These are phyloP conservation scores for Diaperis boleti DNA, from an alignment of 2,888 invertebrate species.

Conservation along the genomic window DNA sequence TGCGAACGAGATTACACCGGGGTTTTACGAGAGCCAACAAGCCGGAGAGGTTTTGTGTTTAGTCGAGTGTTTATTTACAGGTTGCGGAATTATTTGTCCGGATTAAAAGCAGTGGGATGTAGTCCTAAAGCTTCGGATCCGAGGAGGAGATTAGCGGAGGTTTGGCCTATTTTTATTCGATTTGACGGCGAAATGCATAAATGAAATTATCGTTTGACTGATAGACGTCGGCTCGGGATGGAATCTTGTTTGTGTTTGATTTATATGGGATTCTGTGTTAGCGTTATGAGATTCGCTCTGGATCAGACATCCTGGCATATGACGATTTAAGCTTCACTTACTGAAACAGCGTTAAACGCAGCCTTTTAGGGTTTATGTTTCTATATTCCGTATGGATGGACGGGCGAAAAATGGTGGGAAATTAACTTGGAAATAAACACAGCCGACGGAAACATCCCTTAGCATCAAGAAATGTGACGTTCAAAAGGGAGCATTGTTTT, in stretches of 20 bases:
- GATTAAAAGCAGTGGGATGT: slow-evolving; percentile 12
- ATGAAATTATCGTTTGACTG: slow-evolving; percentile 41
- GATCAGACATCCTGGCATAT: slow-evolving; percentile 3
- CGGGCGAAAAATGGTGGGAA: neutral
- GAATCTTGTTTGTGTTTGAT: slow-evolving; percentile 40
- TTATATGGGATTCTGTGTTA: slow-evolving; percentile 32
- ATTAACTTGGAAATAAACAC: slow-evolving; percentile 2
- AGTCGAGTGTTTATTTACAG: slow-evolving; percentile 30
- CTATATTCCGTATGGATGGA: neutral
- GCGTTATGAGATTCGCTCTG: slow-evolving; percentile 32
- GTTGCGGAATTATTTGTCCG: slow-evolving; percentile 15
- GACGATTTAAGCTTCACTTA: slow-evolving; percentile 6
- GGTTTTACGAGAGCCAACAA: slow-evolving; percentile 17
- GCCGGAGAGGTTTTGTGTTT: slow-evolving; percentile 16
- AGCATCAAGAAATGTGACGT: neutral
- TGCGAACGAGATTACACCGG: slow-evolving; percentile 19
- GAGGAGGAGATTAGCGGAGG: neutral
- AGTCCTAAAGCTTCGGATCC: neutral
- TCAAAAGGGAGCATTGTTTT: neutral
- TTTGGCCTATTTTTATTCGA: slow-evolving; percentile 13
- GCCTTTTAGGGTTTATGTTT: neutral
- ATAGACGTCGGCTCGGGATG: slow-evolving; percentile 35
- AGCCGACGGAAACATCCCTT: neutral
- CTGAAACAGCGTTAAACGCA: neutral
- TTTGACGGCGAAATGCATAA: slow-evolving; percentile 13